These are phyloP conservation scores for Branchellion lobata DNA, from an alignment of 2,888 invertebrate genomes.

Conservation along the genomic window DNA sequence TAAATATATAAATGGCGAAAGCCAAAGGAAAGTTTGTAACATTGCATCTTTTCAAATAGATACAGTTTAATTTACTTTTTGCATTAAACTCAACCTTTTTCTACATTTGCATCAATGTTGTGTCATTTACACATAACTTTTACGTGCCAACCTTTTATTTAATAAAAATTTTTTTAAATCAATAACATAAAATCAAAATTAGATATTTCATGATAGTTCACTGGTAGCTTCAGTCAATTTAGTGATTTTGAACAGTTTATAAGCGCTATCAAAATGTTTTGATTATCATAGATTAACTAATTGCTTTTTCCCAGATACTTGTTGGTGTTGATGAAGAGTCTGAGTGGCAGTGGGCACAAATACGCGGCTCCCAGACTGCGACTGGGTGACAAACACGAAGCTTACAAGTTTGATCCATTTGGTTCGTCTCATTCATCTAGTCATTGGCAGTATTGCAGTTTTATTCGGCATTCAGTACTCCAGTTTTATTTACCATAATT, in stretches of 20 bases:
- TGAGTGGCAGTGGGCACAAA: conserved; percentile 6
- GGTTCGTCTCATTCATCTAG: not conserved
- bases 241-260: too few relatives aligned
- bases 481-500: not conserved
- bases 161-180: too few relatives aligned
- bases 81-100: too few relatives aligned
- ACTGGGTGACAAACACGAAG: conserved; percentile 7
- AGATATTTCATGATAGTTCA: not conserved
- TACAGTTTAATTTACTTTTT: too few relatives aligned
- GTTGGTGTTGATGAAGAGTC: not conserved
- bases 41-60: too few relatives aligned
- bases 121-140: too few relatives aligned
- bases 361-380: not conserved
- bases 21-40: conserved; percentile 9
- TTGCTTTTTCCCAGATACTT: not conserved
- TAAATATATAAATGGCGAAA: too few relatives aligned
- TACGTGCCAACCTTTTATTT: too few relatives aligned
- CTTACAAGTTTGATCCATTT: conserved; percentile 12
- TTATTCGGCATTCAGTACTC: not conserved
- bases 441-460: too few relatives aligned
- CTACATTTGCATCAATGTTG: too few relatives aligned
- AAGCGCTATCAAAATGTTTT: not conserved
- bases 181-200: too few relatives aligned
- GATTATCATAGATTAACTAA: not conserved
- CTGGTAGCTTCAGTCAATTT: too few relatives aligned